Percentiles rank a stretch among this genome's conserved stretches.
These are phyloP conservation scores for Mellilla xanthometata DNA, from an alignment of 2,888 invertebrate species.

Conservation along the genomic window DNA sequence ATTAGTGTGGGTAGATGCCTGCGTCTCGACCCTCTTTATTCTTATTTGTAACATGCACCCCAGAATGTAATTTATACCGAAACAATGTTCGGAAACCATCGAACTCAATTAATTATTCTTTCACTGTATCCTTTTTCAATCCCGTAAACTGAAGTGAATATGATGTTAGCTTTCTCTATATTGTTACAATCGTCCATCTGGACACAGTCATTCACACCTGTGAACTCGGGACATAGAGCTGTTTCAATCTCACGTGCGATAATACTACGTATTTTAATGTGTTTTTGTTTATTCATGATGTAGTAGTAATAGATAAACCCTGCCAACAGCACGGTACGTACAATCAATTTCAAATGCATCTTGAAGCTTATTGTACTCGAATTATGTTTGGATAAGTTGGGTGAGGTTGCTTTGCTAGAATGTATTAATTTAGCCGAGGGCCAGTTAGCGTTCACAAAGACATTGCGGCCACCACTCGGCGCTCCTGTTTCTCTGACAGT, in stretches of 20 bases:
- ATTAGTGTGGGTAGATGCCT: slow-evolving; percentile 50
- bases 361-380: slow-evolving; percentile 53
- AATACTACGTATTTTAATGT: not conserved
- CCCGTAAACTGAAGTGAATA: no score
- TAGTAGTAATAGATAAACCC: slow-evolving; percentile 2
- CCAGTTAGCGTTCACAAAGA: slow-evolving; percentile 63
- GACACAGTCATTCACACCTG: no score
- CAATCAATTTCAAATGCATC: slow-evolving; percentile 25
- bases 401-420: slow-evolving; percentile 78
- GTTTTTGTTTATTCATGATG: slow-evolving; percentile 9
- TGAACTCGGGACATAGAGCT: no score
- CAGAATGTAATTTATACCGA: slow-evolving; percentile 37
- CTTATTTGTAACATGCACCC: slow-evolving; percentile 46
- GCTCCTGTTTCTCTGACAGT: slow-evolving; percentile 72
- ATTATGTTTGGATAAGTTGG: slow-evolving; percentile 70
- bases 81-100: slow-evolving; percentile 33
- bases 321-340: slow-evolving; percentile 3
- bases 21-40: slow-evolving; percentile 51
- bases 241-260: no score
- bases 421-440: slow-evolving; percentile 76
- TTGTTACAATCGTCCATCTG: no score
- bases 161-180: no score
- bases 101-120: slow-evolving; percentile 4
- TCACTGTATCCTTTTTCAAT: not conserved
- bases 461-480: slow-evolving; percentile 58